These are phyloP conservation scores for Trachurus trachurus DNA, from an alignment of 2,797 vertebrate species.

Conservation along the genomic window DNA sequence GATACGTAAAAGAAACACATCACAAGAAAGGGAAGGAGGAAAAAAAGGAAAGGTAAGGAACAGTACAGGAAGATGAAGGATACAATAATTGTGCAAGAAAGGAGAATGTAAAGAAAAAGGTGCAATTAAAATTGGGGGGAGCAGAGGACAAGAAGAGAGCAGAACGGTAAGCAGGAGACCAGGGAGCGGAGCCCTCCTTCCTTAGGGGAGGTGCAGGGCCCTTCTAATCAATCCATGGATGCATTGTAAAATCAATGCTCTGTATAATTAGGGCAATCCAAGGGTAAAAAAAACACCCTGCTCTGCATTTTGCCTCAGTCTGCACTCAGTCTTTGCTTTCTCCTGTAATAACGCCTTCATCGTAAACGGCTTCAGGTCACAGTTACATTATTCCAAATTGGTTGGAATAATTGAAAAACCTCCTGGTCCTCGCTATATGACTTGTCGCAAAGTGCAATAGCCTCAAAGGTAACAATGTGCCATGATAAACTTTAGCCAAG, in stretches of 20 bases:
- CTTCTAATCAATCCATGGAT: slow-evolving; percentile 93
- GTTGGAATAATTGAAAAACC: slow-evolving; percentile 73
- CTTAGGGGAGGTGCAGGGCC: slow-evolving; percentile 85
- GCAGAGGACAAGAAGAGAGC: slow-evolving; percentile 34
- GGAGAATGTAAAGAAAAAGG: slow-evolving; percentile 29
- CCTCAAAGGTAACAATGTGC: slow-evolving; percentile 54
- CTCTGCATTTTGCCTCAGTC: slow-evolving; percentile 78
- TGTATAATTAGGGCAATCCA: slow-evolving; percentile 97
- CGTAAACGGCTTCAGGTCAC: slow-evolving; percentile 71
- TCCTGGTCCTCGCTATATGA: slow-evolving; percentile 42
- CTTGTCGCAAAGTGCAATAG: slow-evolving; percentile 50
- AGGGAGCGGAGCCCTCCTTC: slow-evolving; percentile 74
- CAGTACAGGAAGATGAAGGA: not conserved
- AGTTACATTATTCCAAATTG: slow-evolving; percentile 68
- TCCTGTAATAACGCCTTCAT: slow-evolving; percentile 66
- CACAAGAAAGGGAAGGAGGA: not conserved
- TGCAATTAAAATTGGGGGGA: slow-evolving; percentile 40
- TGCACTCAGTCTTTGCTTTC: slow-evolving; percentile 73
- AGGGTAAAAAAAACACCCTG: slow-evolving; percentile 89
- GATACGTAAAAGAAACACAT: not conserved
- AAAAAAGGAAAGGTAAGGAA: not conserved
- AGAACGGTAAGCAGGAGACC: slow-evolving; percentile 40
- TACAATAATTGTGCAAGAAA: slow-evolving; percentile 1
- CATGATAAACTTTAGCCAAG: slow-evolving; percentile 45
- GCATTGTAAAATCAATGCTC: slow-evolving; percentile 96